Base-by-base conservation (phyloP, 2,888 invertebrate genomes). In the Uloborus plumipes region DNA sequence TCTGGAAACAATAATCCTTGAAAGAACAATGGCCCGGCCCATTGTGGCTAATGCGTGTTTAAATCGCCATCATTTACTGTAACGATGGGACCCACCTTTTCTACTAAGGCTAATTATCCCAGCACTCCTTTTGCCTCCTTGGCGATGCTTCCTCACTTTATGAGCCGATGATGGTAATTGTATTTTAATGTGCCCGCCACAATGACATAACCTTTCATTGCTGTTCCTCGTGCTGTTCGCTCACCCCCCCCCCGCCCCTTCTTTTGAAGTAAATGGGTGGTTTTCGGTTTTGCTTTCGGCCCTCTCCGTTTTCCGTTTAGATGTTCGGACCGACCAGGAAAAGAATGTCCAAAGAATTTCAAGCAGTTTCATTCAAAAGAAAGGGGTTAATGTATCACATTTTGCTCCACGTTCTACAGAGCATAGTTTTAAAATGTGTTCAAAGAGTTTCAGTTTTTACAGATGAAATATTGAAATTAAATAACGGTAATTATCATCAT, bases 1-100 rank as follows among this genome's bases (percentile, higher is more conserved):
- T 26, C 58, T 31, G 18, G 69, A 61, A 82, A 82, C 71, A 82
- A 82, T 82, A 76, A 75, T 82, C 81, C 81, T 82, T 49, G 53
- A 75, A 74, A 70, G 75, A 75, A 82, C 81, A 82, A 82, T 82
- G 74, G 71, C 53, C 51, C 49, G 49, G 73, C 67, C 73, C 74
- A 81, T 81, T 81, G 81, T 75, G 64, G 74, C 51, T 81, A 81
- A 81, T 81, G 81, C 72, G 74, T 69, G 81, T 76, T 82, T 82
- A 82, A 82, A 82, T 82, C 75, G 81, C 81, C 71, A 82, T 82
- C 81, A 82, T 82, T 82, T 76, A 82, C 81, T 51, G 74, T 61
- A 65, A 70, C 58, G 70, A 61, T 39, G 71, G 73, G 18, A 58
- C 47, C 74, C 74, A 67, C 67, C 73, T 69, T 80, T 80, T 67